Base-by-base conservation (phyloP, 2,888 invertebrate species). In the Brachycybe producta region DNA sequence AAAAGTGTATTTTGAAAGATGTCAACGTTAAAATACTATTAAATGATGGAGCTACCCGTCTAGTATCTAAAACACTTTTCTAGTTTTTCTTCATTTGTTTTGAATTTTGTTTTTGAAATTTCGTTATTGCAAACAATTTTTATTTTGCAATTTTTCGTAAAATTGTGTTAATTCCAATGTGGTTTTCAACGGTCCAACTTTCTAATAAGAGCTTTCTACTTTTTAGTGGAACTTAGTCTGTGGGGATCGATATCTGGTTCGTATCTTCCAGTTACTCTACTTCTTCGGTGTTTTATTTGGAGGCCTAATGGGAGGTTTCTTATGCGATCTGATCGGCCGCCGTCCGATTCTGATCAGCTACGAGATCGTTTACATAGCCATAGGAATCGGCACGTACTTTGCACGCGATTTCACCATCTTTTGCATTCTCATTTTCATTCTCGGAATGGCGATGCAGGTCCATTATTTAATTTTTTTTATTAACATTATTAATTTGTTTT, bases 151-250 rank as follows among this genome's bases (percentile, higher is more conserved):
- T n/a, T n/a, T n/a, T n/a, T n/a, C n/a, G n/a, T n/a, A n/a, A n/a
- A n/a, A n/a, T n/a, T n/a, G n/a, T n/a, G n/a, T n/a, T n/a, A n/a
- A n/a, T n/a, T n/a, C n/a, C n/a, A n/a, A n/a, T n/a, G n/a, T n/a
- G n/a, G n/a, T n/a, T n/a, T n/a, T n/a, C n/a, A n/a, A 19, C 11
- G 2, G 13, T 21, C n/a, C 1, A 23, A 17, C 11, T 24, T 21
- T 46, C 36, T 23, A 5, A 7, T 8, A 5, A 17, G n/a, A n/a
- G n/a, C n/a, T n/a, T n/a, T n/a, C n/a, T 5, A 23, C 7, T 38
- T 47, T 34, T 13, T n/a, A 47, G 47, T 47, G 47, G 47, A 30
- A 27, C 1, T 27, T 47, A 24, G 47, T 47, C 4, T 47, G 47
- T 15, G 47, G 26, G 11, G 39, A n/a, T n/a, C 26, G 27, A 8